These are phyloP conservation scores for Sialis lutaria DNA, from an alignment of 2,888 invertebrate genomes.

Conservation along the genomic window DNA sequence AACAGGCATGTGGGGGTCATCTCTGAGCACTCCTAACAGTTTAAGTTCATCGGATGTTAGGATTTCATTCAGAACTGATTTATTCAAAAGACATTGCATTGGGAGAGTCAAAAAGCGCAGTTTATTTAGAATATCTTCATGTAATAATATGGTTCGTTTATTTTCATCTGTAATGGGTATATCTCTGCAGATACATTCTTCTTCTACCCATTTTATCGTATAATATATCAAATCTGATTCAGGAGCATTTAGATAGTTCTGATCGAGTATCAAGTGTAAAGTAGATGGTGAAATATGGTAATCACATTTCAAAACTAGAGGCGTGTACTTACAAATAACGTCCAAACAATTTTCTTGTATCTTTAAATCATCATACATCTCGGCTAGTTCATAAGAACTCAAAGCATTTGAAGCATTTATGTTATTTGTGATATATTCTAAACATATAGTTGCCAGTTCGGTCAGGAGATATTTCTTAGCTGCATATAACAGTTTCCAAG, in stretches of 20 bases:
- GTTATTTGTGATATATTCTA: slow-evolving; percentile 33
- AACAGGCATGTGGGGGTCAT: background rate
- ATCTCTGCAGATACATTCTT: slow-evolving; percentile 30
- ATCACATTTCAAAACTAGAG: slow-evolving; percentile 31
- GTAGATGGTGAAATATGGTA: slow-evolving; percentile 32
- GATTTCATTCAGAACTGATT: slow-evolving; percentile 1
- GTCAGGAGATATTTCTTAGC: slow-evolving; percentile 45
- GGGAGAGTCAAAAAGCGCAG: slow-evolving; percentile 4
- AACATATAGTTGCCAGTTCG: slow-evolving; percentile 30
- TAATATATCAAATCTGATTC: slow-evolving; percentile 34
- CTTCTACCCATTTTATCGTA: slow-evolving; percentile 34
- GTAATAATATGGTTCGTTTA: slow-evolving; percentile 24
- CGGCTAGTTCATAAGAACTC: slow-evolving; percentile 39
- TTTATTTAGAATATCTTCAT: slow-evolving; percentile 1
- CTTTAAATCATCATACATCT: slow-evolving; percentile 35
- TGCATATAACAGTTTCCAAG: slow-evolving; percentile 44
- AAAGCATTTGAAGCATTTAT: slow-evolving; percentile 38
- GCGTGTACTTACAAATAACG: slow-evolving; percentile 35
- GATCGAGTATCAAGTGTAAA: slow-evolving; percentile 30
- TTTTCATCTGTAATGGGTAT: slow-evolving; percentile 25
- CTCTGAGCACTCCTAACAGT: background rate
- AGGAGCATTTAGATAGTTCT: slow-evolving; percentile 30
- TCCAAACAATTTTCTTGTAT: slow-evolving; percentile 31
- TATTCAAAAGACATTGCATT: background rate
- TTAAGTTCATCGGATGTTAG: background rate